A percentile compares a stretch with the other conserved stretches of the same genome.
phyloP scores from a whole-genome alignment of 2,888 invertebrate species.

The Periphyllus acericola region DNA sequence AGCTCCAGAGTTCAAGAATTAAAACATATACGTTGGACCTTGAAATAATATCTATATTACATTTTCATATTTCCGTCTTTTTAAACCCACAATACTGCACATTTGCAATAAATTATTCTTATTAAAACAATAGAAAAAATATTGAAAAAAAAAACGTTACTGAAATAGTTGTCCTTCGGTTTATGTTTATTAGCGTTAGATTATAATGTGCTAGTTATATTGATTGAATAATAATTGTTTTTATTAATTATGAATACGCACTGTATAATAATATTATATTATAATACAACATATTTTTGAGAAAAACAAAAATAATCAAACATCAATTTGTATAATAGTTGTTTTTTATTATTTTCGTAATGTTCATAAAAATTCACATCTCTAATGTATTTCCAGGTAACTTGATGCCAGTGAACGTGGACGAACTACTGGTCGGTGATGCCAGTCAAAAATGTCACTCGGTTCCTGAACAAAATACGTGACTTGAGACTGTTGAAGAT shows the following conservation, averaged over 20 bases:
- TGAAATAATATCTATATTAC: slow-evolving; percentile 21
- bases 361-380: neutral
- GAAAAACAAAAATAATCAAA: neutral
- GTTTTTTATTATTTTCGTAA: neutral
- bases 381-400: neutral
- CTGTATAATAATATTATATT: neutral
- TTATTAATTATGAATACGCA: neutral
- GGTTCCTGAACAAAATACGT: slow-evolving; percentile 4
- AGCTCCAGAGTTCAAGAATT: slow-evolving; percentile 22
- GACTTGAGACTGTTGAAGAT: slow-evolving; percentile 27
- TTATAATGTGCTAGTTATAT: neutral
- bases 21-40: slow-evolving; percentile 23
- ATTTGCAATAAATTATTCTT: neutral
- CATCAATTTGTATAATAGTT: neutral
- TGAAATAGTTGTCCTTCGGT: neutral
- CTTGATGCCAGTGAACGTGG: neutral
- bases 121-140: slow-evolving; percentile 5
- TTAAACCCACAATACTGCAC: neutral
- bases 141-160: neutral
- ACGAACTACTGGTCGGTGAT: slow-evolving; percentile 16
- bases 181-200: slow-evolving; percentile 6
- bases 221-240: neutral
- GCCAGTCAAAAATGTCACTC: slow-evolving; percentile 12
- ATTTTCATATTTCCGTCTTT: slow-evolving; percentile 47
- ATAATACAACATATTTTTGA: neutral